Evolutionary conservation across 2,888 invertebrate species (phyloP).

Genomic region (Rotaria magnacalcarata): DNA sequence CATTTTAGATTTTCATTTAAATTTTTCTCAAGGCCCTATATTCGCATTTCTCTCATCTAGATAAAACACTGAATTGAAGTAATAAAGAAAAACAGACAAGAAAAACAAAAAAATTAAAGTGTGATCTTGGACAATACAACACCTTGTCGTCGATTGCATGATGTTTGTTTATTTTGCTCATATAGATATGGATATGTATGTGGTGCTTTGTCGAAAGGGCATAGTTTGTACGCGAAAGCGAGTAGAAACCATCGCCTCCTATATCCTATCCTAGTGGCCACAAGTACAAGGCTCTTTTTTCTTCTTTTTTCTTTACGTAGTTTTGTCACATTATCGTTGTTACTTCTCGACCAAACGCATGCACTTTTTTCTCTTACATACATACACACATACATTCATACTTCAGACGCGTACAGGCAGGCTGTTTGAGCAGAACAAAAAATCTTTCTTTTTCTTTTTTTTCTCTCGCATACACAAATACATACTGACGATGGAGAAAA

Average conservation of each 20-base stretch:
- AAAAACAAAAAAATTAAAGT: background rate
- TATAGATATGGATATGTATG: background rate
- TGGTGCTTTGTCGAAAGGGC: constrained; percentile 2
- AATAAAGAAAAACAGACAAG: background rate
- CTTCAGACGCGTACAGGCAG: background rate
- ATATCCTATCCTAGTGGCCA: constrained; percentile 3
- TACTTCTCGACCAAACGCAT: background rate
- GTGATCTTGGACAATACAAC: background rate
- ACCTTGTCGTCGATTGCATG: background rate
- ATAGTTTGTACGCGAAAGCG: background rate
- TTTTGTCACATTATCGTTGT: constrained; percentile 26
- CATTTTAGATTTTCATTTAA: background rate
- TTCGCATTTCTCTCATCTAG: background rate
- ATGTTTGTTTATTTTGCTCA: constrained; percentile 7
- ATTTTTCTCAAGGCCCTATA: background rate
- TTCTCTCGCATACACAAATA: background rate
- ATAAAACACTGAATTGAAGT: no score
- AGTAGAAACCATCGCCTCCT: background rate
- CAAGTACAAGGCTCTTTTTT: constrained; percentile 28
- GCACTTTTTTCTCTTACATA: background rate
- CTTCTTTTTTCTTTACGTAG: background rate
- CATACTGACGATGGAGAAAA: constrained; percentile 15
- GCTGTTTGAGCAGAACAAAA: constrained; percentile 4
- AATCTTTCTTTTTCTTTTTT: background rate
- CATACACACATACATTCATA: background rate